Conservation (phyloP, 2,797 vertebrate genomes). For the Smutsia gigantea region DNA sequence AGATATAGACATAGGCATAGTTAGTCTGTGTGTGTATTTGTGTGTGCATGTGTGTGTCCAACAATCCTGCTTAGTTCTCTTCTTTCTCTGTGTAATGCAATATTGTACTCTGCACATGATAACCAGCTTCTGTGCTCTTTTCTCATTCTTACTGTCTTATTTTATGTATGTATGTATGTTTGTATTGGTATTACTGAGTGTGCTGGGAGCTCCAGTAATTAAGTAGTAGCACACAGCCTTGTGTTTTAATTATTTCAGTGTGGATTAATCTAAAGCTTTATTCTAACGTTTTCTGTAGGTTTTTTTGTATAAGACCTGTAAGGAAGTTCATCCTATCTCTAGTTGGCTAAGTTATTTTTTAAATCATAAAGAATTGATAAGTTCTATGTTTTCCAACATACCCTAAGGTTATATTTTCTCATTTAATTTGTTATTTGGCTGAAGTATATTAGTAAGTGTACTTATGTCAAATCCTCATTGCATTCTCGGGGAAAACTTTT, state of each 20-base stretch:
- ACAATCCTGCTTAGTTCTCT: neutral
- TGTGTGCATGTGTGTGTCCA: neutral
- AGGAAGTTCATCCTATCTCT: neutral
- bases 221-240: neutral
- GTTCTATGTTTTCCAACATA: neutral
- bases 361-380: neutral
- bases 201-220: neutral
- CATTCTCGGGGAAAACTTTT: neutral
- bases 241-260: neutral
- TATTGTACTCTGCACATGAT: neutral
- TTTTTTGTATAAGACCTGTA: neutral
- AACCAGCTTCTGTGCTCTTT: neutral
- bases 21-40: neutral
- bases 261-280: neutral
- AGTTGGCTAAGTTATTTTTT: neutral
- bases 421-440: neutral
- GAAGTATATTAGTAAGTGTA: neutral
- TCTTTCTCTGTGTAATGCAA: neutral
- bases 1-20: neutral
- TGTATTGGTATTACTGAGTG: neutral
- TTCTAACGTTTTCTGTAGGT: neutral
- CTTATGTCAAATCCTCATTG: neutral
- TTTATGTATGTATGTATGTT: neutral
- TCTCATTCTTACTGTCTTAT: neutral
- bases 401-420: neutral